Percentiles rank a stretch among this genome's conserved stretches.
These are phyloP conservation scores for Chiropotes sagulatus DNA, from an alignment of 2,797 vertebrate genomes.

Conservation along the genomic window DNA sequence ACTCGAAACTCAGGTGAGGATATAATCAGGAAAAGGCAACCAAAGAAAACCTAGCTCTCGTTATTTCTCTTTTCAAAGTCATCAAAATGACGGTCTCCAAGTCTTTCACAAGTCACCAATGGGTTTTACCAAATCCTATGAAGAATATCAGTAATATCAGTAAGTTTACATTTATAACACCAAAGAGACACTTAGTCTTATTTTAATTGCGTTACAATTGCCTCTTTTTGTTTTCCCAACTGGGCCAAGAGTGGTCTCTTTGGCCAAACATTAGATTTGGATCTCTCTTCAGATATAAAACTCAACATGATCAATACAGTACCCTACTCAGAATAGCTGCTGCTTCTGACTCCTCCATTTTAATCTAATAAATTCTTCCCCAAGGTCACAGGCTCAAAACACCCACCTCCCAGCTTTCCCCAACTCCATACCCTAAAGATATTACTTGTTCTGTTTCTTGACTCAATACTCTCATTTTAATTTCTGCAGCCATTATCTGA, in stretches of 20 bases:
- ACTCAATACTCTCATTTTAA: not conserved
- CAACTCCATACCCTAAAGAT: not conserved
- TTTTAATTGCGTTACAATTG: not conserved
- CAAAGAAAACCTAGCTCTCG: not conserved
- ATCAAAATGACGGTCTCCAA: not conserved
- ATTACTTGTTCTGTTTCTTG: not conserved
- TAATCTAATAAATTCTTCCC: not conserved
- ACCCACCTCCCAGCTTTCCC: not conserved
- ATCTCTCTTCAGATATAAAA: not conserved
- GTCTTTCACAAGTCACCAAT: not conserved
- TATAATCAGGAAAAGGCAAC: not conserved
- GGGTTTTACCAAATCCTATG: not conserved
- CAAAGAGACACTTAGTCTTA: not conserved
- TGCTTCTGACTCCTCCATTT: not conserved
- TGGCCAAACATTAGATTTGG: not conserved
- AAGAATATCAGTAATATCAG: not conserved
- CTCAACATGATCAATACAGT: not conserved
- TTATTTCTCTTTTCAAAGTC: not conserved
- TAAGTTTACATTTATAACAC: not conserved
- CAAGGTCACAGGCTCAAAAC: not conserved
- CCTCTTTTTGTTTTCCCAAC: not conserved
- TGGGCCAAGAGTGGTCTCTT: not conserved
- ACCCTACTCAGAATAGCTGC: not conserved
- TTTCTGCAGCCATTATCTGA: not conserved
- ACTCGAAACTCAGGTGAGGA: not conserved